Conservation (phyloP, 2,113 vertebrate genomes). For the Butorides virescens region DNA sequence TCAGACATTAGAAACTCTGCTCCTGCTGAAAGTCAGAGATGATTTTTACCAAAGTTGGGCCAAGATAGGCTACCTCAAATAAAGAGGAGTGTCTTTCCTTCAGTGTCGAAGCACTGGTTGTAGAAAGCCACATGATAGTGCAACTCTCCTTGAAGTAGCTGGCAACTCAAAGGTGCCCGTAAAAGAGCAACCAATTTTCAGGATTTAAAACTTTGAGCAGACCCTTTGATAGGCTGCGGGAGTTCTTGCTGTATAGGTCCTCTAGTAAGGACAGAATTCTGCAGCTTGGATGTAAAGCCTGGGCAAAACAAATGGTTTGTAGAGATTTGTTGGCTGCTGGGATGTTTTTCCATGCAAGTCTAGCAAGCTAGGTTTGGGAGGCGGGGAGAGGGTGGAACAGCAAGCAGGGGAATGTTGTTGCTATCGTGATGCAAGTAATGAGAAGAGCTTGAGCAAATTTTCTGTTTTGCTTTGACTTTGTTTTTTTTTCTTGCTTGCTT, state of each 20-base stretch:
- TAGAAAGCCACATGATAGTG: neutral
- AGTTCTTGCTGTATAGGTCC: neutral
- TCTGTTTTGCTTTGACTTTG: constrained; percentile 28
- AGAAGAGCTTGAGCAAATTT: neutral
- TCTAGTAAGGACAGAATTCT: neutral
- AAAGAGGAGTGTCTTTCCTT: neutral
- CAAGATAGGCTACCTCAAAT: neutral
- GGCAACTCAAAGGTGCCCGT: neutral
- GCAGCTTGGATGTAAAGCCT: neutral
- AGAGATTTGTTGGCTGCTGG: neutral
- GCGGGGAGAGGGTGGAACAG: neutral
- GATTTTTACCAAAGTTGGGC: neutral
- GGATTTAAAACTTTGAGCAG: neutral
- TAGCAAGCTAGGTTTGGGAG: neutral
- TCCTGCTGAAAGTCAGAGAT: neutral
- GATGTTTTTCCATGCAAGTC: neutral
- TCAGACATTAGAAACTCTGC: neutral
- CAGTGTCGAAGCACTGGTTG: neutral
- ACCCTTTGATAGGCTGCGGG: neutral
- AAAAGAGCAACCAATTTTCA: neutral
- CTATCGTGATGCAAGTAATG: fast-evolving
- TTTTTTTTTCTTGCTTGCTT: constrained; percentile 27
- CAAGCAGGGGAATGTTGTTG: neutral
- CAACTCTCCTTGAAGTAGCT: neutral
- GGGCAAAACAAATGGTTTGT: neutral